Evolutionary conservation across 2,797 vertebrate genomes (phyloP), one percentile per base, ranked within the genome.

Genomic region (Scolopax rusticola): DNA sequence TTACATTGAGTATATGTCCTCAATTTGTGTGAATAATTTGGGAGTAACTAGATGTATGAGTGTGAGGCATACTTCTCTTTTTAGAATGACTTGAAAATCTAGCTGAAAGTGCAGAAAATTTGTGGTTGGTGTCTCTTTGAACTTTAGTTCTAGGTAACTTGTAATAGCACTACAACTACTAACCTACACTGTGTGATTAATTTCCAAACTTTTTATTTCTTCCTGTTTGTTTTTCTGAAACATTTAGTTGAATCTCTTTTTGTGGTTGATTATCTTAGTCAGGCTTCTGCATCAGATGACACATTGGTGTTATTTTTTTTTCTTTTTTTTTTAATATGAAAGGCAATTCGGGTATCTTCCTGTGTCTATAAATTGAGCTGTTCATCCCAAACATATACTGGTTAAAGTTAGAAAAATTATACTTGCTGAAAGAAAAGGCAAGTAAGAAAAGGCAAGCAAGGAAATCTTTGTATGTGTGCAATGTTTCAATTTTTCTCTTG

Each of bases 261-360:
- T 33, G 43, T 28, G 47, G 12, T 10, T 63, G 20, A 61, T 53
- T 47, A 28, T 9, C 12, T 32, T 20, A 59, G 28, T 56, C 32
- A 33, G 40, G 13, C 7, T 84, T 12, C 47, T 77, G 20, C 3
- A 60, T 69, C 36, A 53, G 17, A 36, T 51, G 11, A 51, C 2
- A 14, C 5, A 4, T 2, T 40, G 18, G 4, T 82, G 21, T 12
- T 40, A 2, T 1, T n/a, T 14, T 40, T 11, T 18, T 11, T 14
- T 51, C n/a, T 61, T n/a, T 20, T 15, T 14, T 28, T 80, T 51
- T 47, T 5, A n/a, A 17, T n/a, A 25, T 32, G 30, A 71, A 61
- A 60, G 27, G 16, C 10, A 73, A 15, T 16, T 60, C 56, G 53
- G n/a, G 64, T 12, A 76, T 56, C 6, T 40, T 30, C 8, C 4